Conservation (phyloP, 2,888 invertebrate genomes). For the Hipparchia semele region DNA sequence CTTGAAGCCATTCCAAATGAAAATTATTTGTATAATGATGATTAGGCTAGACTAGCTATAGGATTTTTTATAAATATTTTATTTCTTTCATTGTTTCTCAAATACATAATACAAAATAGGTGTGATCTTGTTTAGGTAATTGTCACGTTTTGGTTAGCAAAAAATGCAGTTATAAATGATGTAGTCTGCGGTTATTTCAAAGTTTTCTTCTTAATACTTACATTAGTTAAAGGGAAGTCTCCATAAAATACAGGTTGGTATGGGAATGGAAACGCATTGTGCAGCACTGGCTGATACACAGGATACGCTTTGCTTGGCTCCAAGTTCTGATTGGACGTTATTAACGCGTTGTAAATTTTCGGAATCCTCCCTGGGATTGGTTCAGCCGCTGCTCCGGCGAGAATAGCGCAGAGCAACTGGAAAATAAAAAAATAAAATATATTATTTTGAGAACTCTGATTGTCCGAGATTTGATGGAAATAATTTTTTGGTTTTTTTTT, state of each 20-base stretch:
- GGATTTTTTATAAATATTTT: no score
- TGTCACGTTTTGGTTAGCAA: no score
- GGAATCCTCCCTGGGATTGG: conserved; percentile 85
- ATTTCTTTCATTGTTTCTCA: no score
- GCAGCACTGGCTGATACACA: conserved; percentile 87
- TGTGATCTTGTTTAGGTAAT: no score
- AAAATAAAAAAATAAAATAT: conserved; percentile 37
- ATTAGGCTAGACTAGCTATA: no score
- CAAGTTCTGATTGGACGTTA: conserved; percentile 89
- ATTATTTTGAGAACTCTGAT: no score
- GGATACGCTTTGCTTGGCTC: conserved; percentile 90
- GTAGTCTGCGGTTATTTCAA: background rate
- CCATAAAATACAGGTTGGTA: conserved; percentile 68
- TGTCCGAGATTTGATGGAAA: no score
- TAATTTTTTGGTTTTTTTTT: no score
- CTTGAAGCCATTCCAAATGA: no score
- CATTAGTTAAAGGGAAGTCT: conserved; percentile 62
- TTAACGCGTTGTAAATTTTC: conserved; percentile 90
- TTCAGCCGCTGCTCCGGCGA: conserved; percentile 52
- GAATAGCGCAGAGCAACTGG: conserved; percentile 59
- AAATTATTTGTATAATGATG: no score
- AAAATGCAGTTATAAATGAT: no score
- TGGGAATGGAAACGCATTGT: conserved; percentile 82
- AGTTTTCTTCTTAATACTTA: conserved; percentile 49
- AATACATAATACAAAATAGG: no score